Base-by-base conservation (phyloP, 30 jellyfish, hydroid and myxozoan species). In the Hydractinia echinata region DNA sequence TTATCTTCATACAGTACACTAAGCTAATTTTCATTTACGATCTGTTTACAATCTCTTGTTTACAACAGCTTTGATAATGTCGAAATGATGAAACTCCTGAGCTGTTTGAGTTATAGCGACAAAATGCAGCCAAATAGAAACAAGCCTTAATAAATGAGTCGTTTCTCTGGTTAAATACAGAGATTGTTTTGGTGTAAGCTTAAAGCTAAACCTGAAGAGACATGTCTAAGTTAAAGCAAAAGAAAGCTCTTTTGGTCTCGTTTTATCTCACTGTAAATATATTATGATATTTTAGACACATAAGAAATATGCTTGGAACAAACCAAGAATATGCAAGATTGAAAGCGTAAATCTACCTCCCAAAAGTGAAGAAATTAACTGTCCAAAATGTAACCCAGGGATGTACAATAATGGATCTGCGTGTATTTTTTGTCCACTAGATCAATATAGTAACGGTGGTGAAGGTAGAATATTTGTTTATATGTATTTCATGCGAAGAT, bases 301-400 rank as follows among this genome's bases (percentile, higher is more conserved):
- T 19, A 82, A 82, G 60, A 19, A 82, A 4, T 82, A 67, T 64
- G 86, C 73, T 52, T 91, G 97, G 97, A 79, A 81, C 30, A 53
- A 87, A 11, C 97, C 97, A 15, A 82, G 85, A 54, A 91, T 86
- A 4, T 91, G 97, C 67, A 16, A 18, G 8, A 30, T 15, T n/a
- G 78, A 58, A 8, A 15, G 92, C 5, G 79, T 83, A 4, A 19
- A 69, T 18, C 54, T 91, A 15, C 97, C 97, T 8, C 72, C 68
- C n/a, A 19, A 83, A 4, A 73, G 72, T 0, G 82, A 70, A 61
- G 81, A 86, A 67, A 69, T 81, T 11, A 79, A 64, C 44, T 91
- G 97, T 66, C 97, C 97, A 8, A 87, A 91, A 4, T 91, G 97
- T 67, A 91, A 91, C 77, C 95, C 95, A 8, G 97, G 97, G 4